Percentiles rank a stretch among this genome's conserved stretches.
Evolutionary conservation across 2,888 invertebrate species (phyloP).

Genomic region (Masnerella sp.): DNA sequence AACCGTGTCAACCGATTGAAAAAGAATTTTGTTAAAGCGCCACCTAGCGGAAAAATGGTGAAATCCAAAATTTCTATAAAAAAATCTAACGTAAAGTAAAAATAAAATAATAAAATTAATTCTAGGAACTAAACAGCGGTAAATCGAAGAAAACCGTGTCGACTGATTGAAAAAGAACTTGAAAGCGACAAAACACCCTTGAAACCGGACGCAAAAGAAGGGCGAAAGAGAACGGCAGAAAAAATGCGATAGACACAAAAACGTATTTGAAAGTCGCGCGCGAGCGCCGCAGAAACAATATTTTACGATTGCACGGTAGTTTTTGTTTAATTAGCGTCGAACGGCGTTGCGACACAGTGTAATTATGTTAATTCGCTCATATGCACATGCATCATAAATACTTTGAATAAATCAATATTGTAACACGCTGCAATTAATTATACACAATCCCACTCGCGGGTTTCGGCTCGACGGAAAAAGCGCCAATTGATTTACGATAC

Average conservation of each 20-base stretch:
- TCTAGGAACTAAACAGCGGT: too few species aligned
- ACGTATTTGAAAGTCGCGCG: constrained; percentile 43
- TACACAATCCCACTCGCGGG: constrained; percentile 29
- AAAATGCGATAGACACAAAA: constrained; percentile 25
- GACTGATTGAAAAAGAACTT: too few species aligned
- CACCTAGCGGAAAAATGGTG: too few species aligned
- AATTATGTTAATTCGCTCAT: constrained; percentile 55
- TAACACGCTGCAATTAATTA: constrained; percentile 56
- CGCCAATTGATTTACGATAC: constrained; percentile 50
- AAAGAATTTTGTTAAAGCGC: too few species aligned
- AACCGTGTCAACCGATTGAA: too few species aligned
- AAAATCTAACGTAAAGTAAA: too few species aligned
- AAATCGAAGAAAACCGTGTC: too few species aligned
- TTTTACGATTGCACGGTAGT: constrained; percentile 55
- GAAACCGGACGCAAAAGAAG: constrained; percentile 6
- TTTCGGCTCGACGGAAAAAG: constrained; percentile 12
- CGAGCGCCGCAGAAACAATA: constrained; percentile 30
- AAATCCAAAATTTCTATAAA: too few species aligned
- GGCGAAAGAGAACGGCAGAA: not conserved
- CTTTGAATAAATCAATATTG: constrained; percentile 58
- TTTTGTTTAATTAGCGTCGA: constrained; percentile 55
- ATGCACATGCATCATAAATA: constrained; percentile 53
- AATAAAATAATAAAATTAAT: too few species aligned
- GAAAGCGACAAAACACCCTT: not conserved
- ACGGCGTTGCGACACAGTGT: constrained; percentile 46